These are phyloP conservation scores for Muschampia plurimacula DNA, from an alignment of 2,888 invertebrate genomes.

Conservation along the genomic window DNA sequence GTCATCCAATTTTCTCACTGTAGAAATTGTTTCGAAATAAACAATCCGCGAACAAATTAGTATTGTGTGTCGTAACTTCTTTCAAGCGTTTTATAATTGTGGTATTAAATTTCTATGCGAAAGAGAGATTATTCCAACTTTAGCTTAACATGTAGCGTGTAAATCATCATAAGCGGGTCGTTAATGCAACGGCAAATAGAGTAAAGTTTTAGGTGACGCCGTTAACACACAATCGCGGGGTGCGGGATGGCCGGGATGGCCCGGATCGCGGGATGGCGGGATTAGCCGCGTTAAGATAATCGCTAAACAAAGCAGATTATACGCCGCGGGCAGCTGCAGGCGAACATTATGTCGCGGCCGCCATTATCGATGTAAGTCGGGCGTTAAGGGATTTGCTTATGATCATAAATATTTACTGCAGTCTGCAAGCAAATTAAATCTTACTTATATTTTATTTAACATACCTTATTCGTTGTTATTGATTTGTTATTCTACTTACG, in stretches of 20 bases:
- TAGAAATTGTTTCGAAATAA: no score
- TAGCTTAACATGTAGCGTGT: background rate
- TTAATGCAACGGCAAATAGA: slow-evolving; percentile 25
- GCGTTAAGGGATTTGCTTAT: slow-evolving; percentile 21
- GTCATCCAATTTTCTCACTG: no score
- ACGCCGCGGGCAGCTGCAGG: slow-evolving; percentile 24
- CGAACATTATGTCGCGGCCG: slow-evolving; percentile 26
- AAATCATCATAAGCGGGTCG: slow-evolving; percentile 26
- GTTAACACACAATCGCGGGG: slow-evolving; percentile 23
- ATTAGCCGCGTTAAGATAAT: slow-evolving; percentile 36
- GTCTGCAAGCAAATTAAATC: background rate
- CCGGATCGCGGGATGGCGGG: slow-evolving; percentile 22
- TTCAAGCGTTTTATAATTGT: no score
- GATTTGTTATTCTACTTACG: no score
- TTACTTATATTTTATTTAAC: background rate
- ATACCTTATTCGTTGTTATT: no score
- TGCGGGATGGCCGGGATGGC: slow-evolving; percentile 11
- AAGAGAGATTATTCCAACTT: background rate
- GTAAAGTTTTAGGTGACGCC: slow-evolving; percentile 30
- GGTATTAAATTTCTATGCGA: no score
- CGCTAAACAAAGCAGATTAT: slow-evolving; percentile 38
- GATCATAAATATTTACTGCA: slow-evolving; percentile 20
- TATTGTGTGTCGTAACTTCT: no score
- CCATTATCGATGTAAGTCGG: slow-evolving; percentile 33
- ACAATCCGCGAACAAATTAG: no score